Evolutionary conservation across 2,113 vertebrate genomes (phyloP).

Genomic region (Perca flavescens): DNA sequence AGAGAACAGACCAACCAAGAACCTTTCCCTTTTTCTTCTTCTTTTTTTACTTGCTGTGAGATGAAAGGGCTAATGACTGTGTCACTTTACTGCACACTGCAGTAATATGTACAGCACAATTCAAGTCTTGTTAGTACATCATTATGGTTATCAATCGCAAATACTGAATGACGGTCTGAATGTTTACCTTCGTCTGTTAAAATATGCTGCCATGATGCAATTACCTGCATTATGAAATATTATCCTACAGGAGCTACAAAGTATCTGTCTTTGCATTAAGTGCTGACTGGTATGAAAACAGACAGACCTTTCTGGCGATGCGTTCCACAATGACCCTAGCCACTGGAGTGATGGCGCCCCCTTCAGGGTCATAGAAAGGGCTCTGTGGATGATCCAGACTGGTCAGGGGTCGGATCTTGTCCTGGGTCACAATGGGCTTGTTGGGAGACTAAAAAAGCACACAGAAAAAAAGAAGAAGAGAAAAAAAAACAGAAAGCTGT

Average conservation of each 20-base stretch:
- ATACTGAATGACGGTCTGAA: background rate
- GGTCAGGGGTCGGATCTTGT: slow-evolving; percentile 97
- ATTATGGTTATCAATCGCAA: background rate
- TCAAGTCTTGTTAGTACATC: background rate
- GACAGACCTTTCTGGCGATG: slow-evolving; percentile 95
- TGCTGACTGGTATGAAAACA: slow-evolving; percentile 11
- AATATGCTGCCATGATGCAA: background rate
- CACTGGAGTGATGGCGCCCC: slow-evolving; percentile 95
- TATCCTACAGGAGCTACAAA: background rate
- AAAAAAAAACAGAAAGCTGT: background rate
- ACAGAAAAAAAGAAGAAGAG: slow-evolving; percentile 18
- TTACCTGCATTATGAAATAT: background rate
- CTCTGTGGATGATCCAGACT: slow-evolving; percentile 98
- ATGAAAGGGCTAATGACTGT: background rate
- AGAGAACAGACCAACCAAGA: background rate
- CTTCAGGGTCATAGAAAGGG: slow-evolving; percentile 99
- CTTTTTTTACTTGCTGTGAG: background rate
- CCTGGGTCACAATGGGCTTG: slow-evolving; percentile 90
- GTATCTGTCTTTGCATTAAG: background rate
- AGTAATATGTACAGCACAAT: background rate
- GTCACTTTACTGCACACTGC: background rate
- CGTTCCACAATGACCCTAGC: slow-evolving; percentile 95
- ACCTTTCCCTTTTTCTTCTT: background rate
- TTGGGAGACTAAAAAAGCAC: slow-evolving; percentile 90
- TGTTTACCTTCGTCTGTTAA: background rate